Evolutionary conservation across 2,113 vertebrate genomes (phyloP), one percentile per base, ranked within the genome.

Genomic region (Platichthys stellatus): DNA sequence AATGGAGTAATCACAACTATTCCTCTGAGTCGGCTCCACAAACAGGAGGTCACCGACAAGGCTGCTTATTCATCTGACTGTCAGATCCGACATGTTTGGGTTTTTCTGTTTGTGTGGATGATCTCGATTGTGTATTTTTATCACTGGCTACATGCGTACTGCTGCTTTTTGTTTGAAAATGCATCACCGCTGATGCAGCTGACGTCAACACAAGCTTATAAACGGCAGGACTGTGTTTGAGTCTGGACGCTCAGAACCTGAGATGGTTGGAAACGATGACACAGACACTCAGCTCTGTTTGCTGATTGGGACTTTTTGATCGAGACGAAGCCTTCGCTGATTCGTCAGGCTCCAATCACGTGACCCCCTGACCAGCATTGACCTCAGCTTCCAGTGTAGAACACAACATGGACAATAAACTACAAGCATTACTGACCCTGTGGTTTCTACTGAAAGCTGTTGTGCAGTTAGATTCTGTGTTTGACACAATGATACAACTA

Each of bases 1-100:
- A 87, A 83, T 82, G 85, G 78, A 83, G 75, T 90, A 86, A 89
- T 90, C 88, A 87, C 70, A 72, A 76, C 68, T 82, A 69, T 85
- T 84, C 84, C 84, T 84, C 76, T 20, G 90, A 88, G 85, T 82
- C 61, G 56, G 31, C 63, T 62, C 63, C 56, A 74, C 82, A 89
- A 89, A 86, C 78, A 79, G 17, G 76, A 88, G 83, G 80, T 85
- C 80, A 87, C 64, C 53, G 20, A 69, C 61, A 2, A 58, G 74
- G 63, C 72, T 21, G 43, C 5, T 66, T 57, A 7, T 31, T 31
- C 31, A 21, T 61, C 51, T 53, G 7, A 66, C 61, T 40, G 63
- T 72, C 60, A 51, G 23, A 70, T 54, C 26, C 54, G 1, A 13
- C 60, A 45, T 8, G 18, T 70, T 31, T 7, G 5, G 6, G 6